Conservation (phyloP, 30 jellyfish, hydroid and myxozoan species). For the Aurelia coerulea region DNA sequence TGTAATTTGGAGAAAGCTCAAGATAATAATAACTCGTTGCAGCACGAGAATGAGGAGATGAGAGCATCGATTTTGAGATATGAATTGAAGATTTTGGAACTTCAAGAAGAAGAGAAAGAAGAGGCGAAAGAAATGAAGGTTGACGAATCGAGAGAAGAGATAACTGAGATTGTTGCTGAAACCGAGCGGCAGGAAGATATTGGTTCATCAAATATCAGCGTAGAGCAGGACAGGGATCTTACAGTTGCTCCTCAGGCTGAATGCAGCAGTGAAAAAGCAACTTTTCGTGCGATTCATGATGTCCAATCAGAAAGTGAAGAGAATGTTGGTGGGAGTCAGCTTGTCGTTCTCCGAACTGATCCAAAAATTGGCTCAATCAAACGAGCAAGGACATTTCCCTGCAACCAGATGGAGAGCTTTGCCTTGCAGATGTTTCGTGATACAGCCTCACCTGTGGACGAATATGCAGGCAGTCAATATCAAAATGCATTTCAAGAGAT, state of each 20-base stretch:
- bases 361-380: not conserved
- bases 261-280: not conserved
- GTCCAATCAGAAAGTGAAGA: not conserved
- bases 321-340: not conserved
- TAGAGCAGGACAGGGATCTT: not conserved
- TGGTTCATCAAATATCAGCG: not conserved
- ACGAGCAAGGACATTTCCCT: slow-evolving; percentile 55
- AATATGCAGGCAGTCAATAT: slow-evolving; percentile 58
- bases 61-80: slow-evolving; percentile 32
- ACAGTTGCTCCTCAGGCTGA: not conserved
- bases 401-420: slow-evolving; percentile 24
- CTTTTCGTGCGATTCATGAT: not conserved
- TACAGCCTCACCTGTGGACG: slow-evolving; percentile 23
- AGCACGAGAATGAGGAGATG: slow-evolving; percentile 57
- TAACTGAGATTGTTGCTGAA: not conserved
- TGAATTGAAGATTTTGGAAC: slow-evolving; percentile 37
- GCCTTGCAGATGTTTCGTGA: slow-evolving; percentile 20
- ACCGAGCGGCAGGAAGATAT: not conserved
- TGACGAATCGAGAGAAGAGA: not conserved
- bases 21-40: slow-evolving; percentile 40
- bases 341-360: slow-evolving; percentile 29
- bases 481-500: slow-evolving; percentile 71
- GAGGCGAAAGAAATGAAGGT: not conserved
- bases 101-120: not conserved
- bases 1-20: slow-evolving; percentile 32